Percentiles rank a stretch among this genome's conserved stretches.
These are phyloP conservation scores for Sebastiscus tertius DNA, from an alignment of 2,797 vertebrate genomes.

Conservation along the genomic window DNA sequence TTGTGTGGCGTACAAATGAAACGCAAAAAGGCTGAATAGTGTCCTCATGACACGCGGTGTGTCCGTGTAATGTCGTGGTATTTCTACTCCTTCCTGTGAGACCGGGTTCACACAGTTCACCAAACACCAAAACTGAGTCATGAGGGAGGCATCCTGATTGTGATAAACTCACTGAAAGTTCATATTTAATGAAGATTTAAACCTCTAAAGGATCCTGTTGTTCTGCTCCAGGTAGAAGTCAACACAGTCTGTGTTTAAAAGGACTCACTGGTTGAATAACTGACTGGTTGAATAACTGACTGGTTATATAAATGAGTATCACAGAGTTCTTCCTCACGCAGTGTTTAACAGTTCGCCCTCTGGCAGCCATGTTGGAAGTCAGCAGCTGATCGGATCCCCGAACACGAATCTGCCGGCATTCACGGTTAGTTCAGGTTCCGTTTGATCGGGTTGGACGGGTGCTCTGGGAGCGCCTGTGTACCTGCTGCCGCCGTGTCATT, in stretches of 20 bases:
- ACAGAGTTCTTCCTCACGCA: neutral
- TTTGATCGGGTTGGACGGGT: conserved; percentile 45
- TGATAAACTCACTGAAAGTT: neutral
- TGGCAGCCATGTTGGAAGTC: conserved; percentile 40
- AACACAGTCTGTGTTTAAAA: neutral
- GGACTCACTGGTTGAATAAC: too few species aligned
- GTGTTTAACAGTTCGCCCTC: conserved; percentile 3
- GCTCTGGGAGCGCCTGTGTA: conserved; percentile 27
- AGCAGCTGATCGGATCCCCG: conserved; percentile 20
- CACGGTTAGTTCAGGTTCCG: conserved; percentile 16
- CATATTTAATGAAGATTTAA: neutral
- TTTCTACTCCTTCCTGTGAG: too few species aligned
- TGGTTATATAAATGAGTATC: neutral
- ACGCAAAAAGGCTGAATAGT: too few species aligned
- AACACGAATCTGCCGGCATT: conserved; percentile 13
- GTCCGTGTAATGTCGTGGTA: too few species aligned
- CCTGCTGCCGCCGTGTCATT: conserved; percentile 55
- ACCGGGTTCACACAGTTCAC: too few species aligned
- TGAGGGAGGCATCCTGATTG: too few species aligned
- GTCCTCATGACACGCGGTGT: too few species aligned
- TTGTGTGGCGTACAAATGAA: too few species aligned
- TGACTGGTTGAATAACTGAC: too few species aligned
- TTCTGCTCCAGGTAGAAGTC: fast-evolving
- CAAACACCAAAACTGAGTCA: too few species aligned
- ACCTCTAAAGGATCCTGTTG: neutral